A percentile compares a stretch with the other conserved stretches of the same genome.
phyloP scores from a whole-genome alignment of 2,797 vertebrate genomes.

The Fistularia tabacaria region DNA sequence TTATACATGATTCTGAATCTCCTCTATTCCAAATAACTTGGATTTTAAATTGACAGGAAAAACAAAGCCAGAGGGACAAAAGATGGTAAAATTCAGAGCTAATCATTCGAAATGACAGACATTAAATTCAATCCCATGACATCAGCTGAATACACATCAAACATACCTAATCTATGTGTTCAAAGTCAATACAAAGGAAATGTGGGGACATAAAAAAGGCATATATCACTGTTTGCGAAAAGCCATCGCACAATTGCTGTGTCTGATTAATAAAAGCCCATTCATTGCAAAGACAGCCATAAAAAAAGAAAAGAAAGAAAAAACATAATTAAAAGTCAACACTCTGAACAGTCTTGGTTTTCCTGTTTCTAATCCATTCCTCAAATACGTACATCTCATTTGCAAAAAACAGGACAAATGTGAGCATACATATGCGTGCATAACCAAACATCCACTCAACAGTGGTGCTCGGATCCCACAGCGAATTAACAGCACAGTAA shows the following conservation, averaged over 20 bases:
- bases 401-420: constrained; percentile 2
- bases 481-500: constrained; percentile 53
- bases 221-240: constrained; percentile 20
- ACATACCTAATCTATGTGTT: constrained; percentile 48
- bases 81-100: constrained; percentile 56
- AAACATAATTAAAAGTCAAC: constrained; percentile 68
- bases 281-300: constrained; percentile 23
- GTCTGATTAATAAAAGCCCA: constrained; percentile 40
- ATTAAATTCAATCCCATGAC: constrained; percentile 52
- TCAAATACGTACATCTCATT: constrained; percentile 19
- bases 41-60: constrained; percentile 32
- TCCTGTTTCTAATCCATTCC: constrained; percentile 37
- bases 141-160: constrained; percentile 37
- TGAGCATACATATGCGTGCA: background rate
- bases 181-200: constrained; percentile 46
- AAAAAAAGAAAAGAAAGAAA: constrained; percentile 1
- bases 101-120: constrained; percentile 62
- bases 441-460: constrained; percentile 15
- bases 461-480: constrained; percentile 13
- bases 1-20: constrained; percentile 28
- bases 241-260: constrained; percentile 35
- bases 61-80: constrained; percentile 49
- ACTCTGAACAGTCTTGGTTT: constrained; percentile 21
- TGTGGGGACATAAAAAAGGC: constrained; percentile 25
- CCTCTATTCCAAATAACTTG: constrained; percentile 37